Evolutionary conservation across 2,797 vertebrate species (phyloP).

Genomic region (Adelosebastes latens): DNA sequence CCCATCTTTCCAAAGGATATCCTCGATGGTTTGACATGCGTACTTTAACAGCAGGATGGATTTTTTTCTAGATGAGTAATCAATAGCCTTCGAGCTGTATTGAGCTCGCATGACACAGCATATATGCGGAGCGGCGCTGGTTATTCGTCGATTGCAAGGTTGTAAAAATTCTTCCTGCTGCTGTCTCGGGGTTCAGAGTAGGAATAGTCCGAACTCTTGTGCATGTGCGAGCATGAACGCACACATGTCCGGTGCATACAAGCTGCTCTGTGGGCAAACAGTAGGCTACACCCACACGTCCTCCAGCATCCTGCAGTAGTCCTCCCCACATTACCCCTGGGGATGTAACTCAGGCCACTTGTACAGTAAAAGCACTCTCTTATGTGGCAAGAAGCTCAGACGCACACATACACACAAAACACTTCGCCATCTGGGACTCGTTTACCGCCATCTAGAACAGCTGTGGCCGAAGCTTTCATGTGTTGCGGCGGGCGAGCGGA

Average conservation of each 20-base stretch:
- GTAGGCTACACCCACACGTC: conserved; percentile 41
- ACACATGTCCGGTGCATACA: conserved; percentile 27
- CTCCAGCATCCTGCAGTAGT: conserved; percentile 42
- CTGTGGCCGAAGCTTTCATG: conserved; percentile 81
- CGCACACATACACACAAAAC: conserved; percentile 61
- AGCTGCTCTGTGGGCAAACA: conserved; percentile 35
- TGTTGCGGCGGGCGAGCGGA: conserved; percentile 69
- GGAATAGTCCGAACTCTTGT: background rate
- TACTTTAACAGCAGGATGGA: conserved; percentile 49
- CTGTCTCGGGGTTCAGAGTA: background rate
- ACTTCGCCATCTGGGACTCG: conserved; percentile 80
- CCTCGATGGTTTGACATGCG: conserved; percentile 34
- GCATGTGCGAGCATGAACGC: conserved; percentile 10
- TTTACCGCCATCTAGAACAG: conserved; percentile 76
- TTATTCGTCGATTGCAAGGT: conserved; percentile 9
- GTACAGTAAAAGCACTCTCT: conserved; percentile 77
- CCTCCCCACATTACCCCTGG: conserved; percentile 58
- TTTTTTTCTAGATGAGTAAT: conserved; percentile 39
- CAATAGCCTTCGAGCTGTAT: conserved; percentile 48
- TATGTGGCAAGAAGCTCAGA: conserved; percentile 73
- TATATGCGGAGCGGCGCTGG: background rate
- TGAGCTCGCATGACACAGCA: conserved; percentile 53
- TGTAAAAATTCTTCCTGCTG: conserved; percentile 19
- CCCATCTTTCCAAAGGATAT: conserved; percentile 26
- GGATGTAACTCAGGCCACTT: conserved; percentile 74